phyloP scores from a whole-genome alignment of 2,888 invertebrate species.

The Sminthurides aquaticus region DNA sequence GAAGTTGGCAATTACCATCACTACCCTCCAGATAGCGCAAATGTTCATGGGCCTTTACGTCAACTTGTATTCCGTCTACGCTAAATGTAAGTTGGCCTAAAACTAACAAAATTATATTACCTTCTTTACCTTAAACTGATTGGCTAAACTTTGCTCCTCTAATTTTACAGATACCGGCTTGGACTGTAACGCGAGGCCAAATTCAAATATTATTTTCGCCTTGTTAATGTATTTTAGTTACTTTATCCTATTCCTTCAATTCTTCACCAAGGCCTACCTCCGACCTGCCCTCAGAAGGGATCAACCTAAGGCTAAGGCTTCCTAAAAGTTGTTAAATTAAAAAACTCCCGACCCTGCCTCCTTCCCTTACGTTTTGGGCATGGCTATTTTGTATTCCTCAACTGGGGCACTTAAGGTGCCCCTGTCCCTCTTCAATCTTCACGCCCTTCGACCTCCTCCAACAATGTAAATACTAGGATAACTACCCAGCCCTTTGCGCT shows the following conservation, averaged over 20 bases:
- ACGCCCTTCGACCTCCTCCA: too few relatives aligned
- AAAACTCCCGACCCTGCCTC: too few relatives aligned
- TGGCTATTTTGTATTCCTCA: too few relatives aligned
- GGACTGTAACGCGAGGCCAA: constrained; percentile 12
- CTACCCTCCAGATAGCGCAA: constrained; percentile 22
- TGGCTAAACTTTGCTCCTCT: neutral
- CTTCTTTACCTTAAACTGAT: neutral
- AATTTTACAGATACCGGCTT: constrained; percentile 11
- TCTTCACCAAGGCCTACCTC: constrained; percentile 15
- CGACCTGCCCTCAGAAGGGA: neutral
- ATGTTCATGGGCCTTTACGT: constrained; percentile 25
- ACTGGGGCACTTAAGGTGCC: too few relatives aligned
- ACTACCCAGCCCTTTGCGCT: neutral
- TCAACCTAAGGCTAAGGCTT: neutral
- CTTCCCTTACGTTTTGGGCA: too few relatives aligned
- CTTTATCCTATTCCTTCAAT: constrained; percentile 15
- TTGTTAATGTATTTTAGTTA: constrained; percentile 21
- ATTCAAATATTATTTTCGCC: constrained; percentile 14
- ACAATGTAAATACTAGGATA: neutral
- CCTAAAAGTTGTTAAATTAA: neutral
- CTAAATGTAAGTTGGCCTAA: constrained; percentile 14
- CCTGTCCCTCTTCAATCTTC: too few relatives aligned
- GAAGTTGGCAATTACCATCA: constrained; percentile 11
- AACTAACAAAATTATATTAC: constrained; percentile 1
- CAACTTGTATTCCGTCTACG: constrained; percentile 22